A percentile compares a stretch with the other conserved stretches of the same genome.
These are phyloP conservation scores for Epinephelus awoara DNA, from an alignment of 2,797 vertebrate genomes.

Conservation along the genomic window DNA sequence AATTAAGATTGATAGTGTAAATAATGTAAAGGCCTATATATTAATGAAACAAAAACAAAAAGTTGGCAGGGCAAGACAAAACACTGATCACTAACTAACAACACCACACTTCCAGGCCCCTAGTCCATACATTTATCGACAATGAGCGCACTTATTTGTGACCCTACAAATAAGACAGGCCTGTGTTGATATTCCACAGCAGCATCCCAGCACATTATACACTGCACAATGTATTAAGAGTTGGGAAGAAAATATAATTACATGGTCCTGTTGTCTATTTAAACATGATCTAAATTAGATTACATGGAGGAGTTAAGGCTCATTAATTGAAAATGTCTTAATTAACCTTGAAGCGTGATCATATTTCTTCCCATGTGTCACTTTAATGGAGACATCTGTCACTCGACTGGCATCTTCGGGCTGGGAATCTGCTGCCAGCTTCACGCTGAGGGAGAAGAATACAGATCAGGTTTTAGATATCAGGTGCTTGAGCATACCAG, in stretches of 20 bases:
- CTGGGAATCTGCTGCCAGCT: conserved; percentile 45
- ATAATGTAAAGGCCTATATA: no score
- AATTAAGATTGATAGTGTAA: no score
- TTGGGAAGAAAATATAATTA: conserved; percentile 48
- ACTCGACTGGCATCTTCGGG: conserved; percentile 67
- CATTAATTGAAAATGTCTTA: conserved; percentile 80
- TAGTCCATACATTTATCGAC: no score
- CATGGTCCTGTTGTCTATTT: conserved; percentile 55
- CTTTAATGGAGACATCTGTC: conserved; percentile 81
- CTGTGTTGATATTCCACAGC: conserved; percentile 13
- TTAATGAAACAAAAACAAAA: no score
- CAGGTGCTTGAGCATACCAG: conserved; percentile 12
- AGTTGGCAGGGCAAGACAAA: no score
- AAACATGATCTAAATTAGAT: conserved; percentile 72
- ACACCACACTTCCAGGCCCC: no score
- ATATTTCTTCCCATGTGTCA: conserved; percentile 74
- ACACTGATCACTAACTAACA: no score
- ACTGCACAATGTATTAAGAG: conserved; percentile 2
- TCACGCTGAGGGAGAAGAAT: conserved; percentile 25
- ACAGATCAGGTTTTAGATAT: conserved; percentile 46
- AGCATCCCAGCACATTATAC: background rate
- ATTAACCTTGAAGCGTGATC: conserved; percentile 73
- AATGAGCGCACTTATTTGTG: background rate
- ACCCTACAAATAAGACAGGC: background rate
- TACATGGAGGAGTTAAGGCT: conserved; percentile 66